Conservation (phyloP, 1,140 invertebrate species). For the Lepidostoma basale region DNA sequence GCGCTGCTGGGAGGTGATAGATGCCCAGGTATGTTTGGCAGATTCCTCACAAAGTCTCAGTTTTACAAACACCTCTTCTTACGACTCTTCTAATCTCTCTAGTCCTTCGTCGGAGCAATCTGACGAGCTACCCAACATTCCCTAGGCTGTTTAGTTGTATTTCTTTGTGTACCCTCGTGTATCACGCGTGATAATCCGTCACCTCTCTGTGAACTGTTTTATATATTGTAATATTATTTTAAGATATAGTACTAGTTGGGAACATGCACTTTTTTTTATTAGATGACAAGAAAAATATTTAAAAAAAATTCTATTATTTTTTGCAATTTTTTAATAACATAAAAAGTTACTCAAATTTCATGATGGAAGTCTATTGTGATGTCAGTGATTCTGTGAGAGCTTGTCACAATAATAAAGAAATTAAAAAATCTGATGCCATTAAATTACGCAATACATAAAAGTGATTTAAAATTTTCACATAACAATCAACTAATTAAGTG, state of each 20-base stretch:
- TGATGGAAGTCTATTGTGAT: too few relatives aligned
- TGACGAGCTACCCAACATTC: slow-evolving; percentile 17
- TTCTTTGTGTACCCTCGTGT: background rate
- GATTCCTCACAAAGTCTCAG: slow-evolving; percentile 23
- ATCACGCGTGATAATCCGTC: background rate
- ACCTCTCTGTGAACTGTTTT: background rate
- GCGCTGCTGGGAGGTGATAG: slow-evolving; percentile 94
- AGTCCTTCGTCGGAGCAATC: slow-evolving; percentile 24
- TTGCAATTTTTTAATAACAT: too few relatives aligned
- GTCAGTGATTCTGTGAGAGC: too few relatives aligned
- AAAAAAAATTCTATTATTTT: too few relatives aligned
- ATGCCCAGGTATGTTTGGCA: slow-evolving; percentile 73
- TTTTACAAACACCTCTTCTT: slow-evolving; percentile 10
- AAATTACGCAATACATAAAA: too few relatives aligned
- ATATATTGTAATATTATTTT: too few relatives aligned
- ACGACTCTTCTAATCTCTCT: slow-evolving; percentile 15
- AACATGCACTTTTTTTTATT: background rate
- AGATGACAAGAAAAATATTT: background rate
- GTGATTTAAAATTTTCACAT: too few relatives aligned
- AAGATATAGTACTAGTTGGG: too few relatives aligned
- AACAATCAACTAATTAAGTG: too few relatives aligned
- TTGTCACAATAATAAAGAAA: too few relatives aligned
- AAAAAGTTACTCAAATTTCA: too few relatives aligned
- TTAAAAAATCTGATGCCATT: too few relatives aligned
- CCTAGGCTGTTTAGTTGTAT: background rate